Evolutionary conservation across 2,113 vertebrate species (phyloP).

Genomic region (Oenanthe melanoleuca): DNA sequence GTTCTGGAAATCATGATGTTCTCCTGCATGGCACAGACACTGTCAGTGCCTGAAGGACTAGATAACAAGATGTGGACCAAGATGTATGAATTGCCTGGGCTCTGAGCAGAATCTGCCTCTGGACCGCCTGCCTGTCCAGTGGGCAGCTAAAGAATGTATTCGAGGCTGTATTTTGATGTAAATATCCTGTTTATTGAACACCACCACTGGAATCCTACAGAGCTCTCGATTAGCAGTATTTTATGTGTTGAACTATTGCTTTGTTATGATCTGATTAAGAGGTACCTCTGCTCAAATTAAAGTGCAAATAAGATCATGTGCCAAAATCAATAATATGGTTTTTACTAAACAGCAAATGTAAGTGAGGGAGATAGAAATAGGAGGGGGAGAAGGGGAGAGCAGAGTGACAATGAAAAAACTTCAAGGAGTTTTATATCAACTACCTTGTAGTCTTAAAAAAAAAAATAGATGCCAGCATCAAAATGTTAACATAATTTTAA

Average conservation of each 20-base stretch:
- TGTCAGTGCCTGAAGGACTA: not conserved
- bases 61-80: not conserved
- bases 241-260: not conserved
- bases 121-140: not conserved
- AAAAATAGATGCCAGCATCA: not conserved
- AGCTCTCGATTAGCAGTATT: not conserved
- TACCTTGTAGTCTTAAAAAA: not conserved
- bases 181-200: not conserved
- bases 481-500: not conserved
- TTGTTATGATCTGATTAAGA: not conserved
- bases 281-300: not conserved
- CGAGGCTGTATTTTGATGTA: not conserved
- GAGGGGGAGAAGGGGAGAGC: not conserved
- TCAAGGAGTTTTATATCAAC: not conserved
- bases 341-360: not conserved
- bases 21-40: not conserved
- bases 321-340: fast-evolving
- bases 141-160: not conserved
- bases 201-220: not conserved
- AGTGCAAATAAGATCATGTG: not conserved
- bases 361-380: not conserved
- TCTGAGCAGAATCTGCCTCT: not conserved
- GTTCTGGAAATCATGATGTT: not conserved
- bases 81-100: not conserved
- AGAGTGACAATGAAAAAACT: not conserved